Conservation (phyloP, 1,140 invertebrate genomes). For the Drosophila tsacasi region DNA sequence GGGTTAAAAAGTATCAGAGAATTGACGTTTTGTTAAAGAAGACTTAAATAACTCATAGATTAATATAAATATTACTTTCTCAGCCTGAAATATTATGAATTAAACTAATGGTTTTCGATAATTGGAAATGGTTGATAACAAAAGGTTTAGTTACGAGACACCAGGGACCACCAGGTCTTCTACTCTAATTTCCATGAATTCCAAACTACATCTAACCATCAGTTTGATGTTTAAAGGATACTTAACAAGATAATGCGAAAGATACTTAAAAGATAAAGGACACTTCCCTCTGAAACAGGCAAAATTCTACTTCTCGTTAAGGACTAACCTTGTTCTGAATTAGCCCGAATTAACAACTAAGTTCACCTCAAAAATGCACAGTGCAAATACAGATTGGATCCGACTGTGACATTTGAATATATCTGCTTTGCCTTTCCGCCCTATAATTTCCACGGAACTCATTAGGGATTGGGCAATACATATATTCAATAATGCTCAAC, state of each 20-base stretch:
- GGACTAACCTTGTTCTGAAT: background rate
- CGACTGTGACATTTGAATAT: conserved; percentile 19
- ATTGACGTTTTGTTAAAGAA: background rate
- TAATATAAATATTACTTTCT: too few species aligned
- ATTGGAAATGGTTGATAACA: background rate
- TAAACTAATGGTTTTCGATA: too few species aligned
- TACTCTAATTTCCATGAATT: background rate
- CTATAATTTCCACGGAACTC: conserved; percentile 18
- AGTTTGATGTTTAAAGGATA: background rate
- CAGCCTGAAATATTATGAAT: too few species aligned
- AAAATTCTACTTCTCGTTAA: background rate
- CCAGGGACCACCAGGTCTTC: too few species aligned
- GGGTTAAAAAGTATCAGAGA: background rate
- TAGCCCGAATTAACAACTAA: background rate
- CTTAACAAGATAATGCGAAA: background rate
- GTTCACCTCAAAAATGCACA: background rate
- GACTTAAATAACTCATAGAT: background rate
- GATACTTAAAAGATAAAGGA: too few species aligned
- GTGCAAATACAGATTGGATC: conserved; percentile 23
- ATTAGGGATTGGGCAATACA: conserved; percentile 36
- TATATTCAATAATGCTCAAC: conserved; percentile 51
- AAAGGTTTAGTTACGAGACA: too few species aligned
- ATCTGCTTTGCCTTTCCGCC: background rate
- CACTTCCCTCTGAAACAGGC: background rate
- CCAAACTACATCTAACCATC: too few species aligned